These are phyloP conservation scores for Lepidochrysops patricia DNA, from an alignment of 2,888 invertebrate genomes.

Conservation along the genomic window DNA sequence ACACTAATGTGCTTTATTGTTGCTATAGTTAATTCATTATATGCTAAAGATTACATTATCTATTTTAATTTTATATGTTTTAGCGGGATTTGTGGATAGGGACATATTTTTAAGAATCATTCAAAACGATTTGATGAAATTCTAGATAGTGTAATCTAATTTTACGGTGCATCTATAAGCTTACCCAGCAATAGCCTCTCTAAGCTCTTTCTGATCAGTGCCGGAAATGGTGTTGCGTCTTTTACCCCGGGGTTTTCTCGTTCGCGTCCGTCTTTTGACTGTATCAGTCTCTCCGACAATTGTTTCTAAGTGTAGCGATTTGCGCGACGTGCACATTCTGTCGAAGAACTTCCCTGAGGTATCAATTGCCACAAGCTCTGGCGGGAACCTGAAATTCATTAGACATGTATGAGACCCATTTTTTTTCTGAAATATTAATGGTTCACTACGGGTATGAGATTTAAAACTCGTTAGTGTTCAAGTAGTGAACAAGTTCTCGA, in stretches of 20 bases:
- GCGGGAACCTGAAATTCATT: constrained; percentile 80
- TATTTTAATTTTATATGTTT: constrained; percentile 11
- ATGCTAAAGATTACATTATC: constrained; percentile 60
- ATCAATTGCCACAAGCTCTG: constrained; percentile 91
- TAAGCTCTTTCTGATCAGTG: constrained; percentile 92
- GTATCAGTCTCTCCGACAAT: constrained; percentile 72
- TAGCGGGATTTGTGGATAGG: not conserved
- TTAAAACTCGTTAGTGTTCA: too few species aligned
- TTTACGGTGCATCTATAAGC: constrained; percentile 72
- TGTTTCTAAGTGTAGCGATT: constrained; percentile 80
- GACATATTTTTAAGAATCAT: not conserved
- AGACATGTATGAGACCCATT: not conserved
- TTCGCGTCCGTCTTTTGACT: constrained; percentile 80
- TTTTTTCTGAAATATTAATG: not conserved
- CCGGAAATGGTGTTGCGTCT: constrained; percentile 93
- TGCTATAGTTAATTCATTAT: constrained; percentile 46
- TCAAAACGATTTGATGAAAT: not conserved
- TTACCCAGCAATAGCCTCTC: constrained; percentile 89
- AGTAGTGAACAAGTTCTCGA: too few species aligned
- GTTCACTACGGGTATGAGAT: too few species aligned
- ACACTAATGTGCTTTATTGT: constrained; percentile 62
- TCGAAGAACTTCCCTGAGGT: constrained; percentile 91
- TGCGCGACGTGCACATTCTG: constrained; percentile 89
- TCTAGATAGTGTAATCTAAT: constrained; percentile 53
- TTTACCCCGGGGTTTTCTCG: constrained; percentile 85